These are phyloP conservation scores for Dallia pectoralis DNA, from an alignment of 2,797 vertebrate genomes.

Conservation along the genomic window DNA sequence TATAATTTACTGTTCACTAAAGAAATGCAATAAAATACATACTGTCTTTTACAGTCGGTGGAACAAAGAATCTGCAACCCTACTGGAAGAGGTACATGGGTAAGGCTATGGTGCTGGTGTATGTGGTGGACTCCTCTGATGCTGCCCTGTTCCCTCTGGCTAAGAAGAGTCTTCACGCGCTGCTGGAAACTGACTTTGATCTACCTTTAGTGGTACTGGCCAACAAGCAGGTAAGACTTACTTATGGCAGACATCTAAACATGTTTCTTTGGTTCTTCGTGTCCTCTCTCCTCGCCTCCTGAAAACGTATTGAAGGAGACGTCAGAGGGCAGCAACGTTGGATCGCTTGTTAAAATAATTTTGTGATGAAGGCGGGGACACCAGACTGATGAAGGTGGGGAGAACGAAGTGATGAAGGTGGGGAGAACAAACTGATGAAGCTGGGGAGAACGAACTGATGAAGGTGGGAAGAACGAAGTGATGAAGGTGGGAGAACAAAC, in stretches of 20 bases:
- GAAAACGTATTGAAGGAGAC: background rate
- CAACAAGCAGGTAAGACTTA: conserved; percentile 88
- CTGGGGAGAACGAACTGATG: background rate
- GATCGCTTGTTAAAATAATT: background rate
- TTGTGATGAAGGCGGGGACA: background rate
- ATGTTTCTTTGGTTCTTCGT: background rate
- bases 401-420: background rate
- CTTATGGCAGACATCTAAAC: background rate
- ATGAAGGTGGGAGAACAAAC: background rate
- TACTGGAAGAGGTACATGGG: conserved; percentile 86
- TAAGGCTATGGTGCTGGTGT: conserved; percentile 83
- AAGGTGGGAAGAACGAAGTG: background rate
- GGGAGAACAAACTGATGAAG: too few relatives aligned
- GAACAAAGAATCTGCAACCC: conserved; percentile 78
- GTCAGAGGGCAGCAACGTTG: background rate
- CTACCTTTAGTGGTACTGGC: conserved; percentile 90
- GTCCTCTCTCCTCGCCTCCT: background rate
- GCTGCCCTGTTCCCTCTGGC: conserved; percentile 79
- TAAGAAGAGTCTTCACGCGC: conserved; percentile 80
- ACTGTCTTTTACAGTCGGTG: conserved; percentile 78
- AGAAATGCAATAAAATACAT: background rate
- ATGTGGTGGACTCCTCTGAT: conserved; percentile 87
- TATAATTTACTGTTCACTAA: background rate
- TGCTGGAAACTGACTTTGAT: conserved; percentile 73
- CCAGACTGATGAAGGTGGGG: background rate